A percentile compares a stretch with the other conserved stretches of the same genome.
phyloP scores from a whole-genome alignment of 2,797 vertebrate genomes.

The Rhodeus uyekii region DNA sequence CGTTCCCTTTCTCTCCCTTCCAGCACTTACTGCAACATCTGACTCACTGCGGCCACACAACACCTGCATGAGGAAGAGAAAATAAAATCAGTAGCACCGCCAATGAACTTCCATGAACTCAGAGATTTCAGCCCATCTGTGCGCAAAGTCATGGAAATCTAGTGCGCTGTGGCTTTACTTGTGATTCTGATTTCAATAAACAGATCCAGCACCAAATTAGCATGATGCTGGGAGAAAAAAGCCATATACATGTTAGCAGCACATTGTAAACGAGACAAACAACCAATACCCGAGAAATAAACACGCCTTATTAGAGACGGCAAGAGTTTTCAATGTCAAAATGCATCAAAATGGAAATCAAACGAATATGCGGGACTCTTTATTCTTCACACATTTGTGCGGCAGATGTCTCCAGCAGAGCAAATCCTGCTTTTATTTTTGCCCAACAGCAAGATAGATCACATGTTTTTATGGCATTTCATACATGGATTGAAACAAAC shows the following conservation, averaged over 20 bases:
- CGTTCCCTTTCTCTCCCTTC: constrained; percentile 40
- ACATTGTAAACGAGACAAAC: constrained; percentile 40
- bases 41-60: not conserved
- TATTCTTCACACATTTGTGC: constrained; percentile 62
- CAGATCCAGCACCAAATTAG: not conserved
- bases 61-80: not conserved
- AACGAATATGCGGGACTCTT: constrained; percentile 8
- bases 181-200: not conserved
- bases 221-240: not conserved
- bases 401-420: constrained; percentile 65
- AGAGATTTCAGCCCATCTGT: not conserved
- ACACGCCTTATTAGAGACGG: constrained; percentile 39
- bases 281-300: constrained; percentile 39
- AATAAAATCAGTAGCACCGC: not conserved
- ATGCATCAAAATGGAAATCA: constrained; percentile 40
- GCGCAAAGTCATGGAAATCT: not conserved
- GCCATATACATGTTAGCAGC: not conserved
- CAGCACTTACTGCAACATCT: constrained; percentile 3
- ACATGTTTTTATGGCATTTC: not conserved
- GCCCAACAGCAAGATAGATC: constrained; percentile 24
- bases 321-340: constrained; percentile 44
- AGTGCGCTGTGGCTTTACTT: not conserved
- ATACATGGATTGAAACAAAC: constrained; percentile 1
- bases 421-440: constrained; percentile 47
- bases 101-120: not conserved